Percentiles rank a stretch among this genome's conserved stretches.
Conservation (phyloP, 2,888 invertebrate genomes). For the Cylindroiulus punctatus region DNA sequence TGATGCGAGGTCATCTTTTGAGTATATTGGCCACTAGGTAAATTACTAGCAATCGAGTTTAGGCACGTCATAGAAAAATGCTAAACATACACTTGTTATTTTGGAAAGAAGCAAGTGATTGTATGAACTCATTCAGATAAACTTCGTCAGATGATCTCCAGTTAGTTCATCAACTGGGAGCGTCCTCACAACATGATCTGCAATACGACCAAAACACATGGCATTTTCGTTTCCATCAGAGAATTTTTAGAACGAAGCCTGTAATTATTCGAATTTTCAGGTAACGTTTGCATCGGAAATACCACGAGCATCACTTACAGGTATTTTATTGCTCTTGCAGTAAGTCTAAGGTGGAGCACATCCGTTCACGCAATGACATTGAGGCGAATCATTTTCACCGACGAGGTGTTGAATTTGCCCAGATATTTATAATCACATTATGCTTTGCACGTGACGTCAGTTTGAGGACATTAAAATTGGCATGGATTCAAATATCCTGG, state of each 20-base stretch:
- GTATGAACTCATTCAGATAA: too few species aligned
- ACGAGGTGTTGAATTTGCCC: neutral
- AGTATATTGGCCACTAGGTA: neutral
- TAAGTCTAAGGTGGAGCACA: conserved; percentile 6
- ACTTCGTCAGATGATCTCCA: too few species aligned
- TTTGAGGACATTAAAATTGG: neutral
- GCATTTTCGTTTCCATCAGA: neutral
- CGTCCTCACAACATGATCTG: neutral
- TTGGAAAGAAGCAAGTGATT: too few species aligned
- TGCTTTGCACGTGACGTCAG: neutral
- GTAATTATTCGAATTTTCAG: neutral
- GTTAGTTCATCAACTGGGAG: neutral
- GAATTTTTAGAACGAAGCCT: neutral
- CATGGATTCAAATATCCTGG: neutral
- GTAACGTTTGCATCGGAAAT: neutral
- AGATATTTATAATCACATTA: neutral
- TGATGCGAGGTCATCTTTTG: neutral
- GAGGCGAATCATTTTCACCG: neutral
- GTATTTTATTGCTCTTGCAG: neutral
- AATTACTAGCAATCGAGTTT: too few species aligned
- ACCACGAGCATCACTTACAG: neutral
- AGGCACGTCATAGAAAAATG: too few species aligned
- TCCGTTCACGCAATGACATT: conserved; percentile 19
- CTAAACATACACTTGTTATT: too few species aligned
- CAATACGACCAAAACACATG: neutral